phyloP scores from a whole-genome alignment of 1,140 invertebrate genomes.

The Lanistes nyassanus region DNA sequence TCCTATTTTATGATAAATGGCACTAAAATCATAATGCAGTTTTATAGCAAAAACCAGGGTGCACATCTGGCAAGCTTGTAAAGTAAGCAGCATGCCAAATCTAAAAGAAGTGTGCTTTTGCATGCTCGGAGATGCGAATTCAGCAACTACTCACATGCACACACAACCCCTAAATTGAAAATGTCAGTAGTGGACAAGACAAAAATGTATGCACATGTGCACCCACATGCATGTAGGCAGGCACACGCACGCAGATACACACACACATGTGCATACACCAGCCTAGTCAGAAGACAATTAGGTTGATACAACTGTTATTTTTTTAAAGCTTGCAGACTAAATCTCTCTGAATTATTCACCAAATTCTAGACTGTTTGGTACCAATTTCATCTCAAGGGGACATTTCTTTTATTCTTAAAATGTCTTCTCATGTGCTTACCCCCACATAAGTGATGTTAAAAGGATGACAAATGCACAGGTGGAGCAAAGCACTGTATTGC shows the following conservation, averaged over 20 bases:
- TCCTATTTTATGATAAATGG: background rate
- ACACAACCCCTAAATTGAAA: background rate
- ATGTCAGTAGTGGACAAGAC: background rate
- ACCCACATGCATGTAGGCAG: conserved; percentile 1
- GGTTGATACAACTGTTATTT: too few species aligned
- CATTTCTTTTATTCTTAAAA: background rate
- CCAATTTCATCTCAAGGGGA: background rate
- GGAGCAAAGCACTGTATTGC: too few species aligned
- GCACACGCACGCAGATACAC: conserved; percentile 8
- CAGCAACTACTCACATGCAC: too few species aligned
- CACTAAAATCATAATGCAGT: background rate
- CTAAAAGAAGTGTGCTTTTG: too few species aligned
- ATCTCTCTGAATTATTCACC: background rate
- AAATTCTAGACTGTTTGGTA: background rate
- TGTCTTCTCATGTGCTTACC: background rate
- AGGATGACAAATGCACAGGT: too few species aligned
- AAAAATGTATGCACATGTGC: background rate
- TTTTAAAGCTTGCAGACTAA: background rate
- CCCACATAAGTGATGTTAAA: too few species aligned
- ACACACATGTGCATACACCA: background rate
- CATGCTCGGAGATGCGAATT: too few species aligned
- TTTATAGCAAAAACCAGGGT: background rate
- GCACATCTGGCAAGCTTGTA: background rate
- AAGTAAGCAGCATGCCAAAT: too few species aligned
- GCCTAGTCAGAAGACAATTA: too few species aligned